Conservation (phyloP, 2,113 vertebrate species). For the Xenus cinereus region DNA sequence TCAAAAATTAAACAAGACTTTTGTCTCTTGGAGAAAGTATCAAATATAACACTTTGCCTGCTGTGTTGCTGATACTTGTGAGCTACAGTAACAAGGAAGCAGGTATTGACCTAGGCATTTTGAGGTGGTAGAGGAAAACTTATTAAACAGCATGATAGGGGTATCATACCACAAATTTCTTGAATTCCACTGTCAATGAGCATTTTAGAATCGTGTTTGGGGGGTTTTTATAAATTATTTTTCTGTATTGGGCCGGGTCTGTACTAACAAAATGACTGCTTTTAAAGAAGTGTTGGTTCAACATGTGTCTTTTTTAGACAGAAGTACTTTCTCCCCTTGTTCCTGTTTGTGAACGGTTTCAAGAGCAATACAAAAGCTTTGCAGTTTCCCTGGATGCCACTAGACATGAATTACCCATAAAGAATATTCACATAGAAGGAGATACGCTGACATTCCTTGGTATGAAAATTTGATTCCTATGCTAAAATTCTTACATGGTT, state of each 20-base stretch:
- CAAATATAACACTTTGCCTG: background rate
- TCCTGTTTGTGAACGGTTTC: conserved; percentile 69
- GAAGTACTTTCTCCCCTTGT: conserved; percentile 73
- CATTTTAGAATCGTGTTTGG: background rate
- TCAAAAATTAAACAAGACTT: background rate
- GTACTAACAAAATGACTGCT: background rate
- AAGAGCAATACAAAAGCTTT: conserved; percentile 80
- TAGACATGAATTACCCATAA: conserved; percentile 81
- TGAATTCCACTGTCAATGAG: background rate
- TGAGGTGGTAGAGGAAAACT: background rate
- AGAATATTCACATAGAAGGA: conserved; percentile 78
- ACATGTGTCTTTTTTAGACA: conserved; percentile 63
- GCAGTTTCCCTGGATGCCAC: conserved; percentile 82
- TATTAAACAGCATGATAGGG: background rate
- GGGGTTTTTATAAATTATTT: fast-evolving
- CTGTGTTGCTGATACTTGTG: background rate
- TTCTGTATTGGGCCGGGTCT: background rate
- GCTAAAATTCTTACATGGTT: background rate
- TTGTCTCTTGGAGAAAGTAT: background rate
- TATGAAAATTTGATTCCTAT: conserved; percentile 38
- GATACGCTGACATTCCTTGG: conserved; percentile 78
- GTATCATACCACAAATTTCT: background rate
- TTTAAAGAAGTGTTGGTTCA: background rate
- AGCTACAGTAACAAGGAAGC: background rate
- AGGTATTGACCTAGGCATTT: background rate